phyloP scores from a whole-genome alignment of 2,113 vertebrate genomes.

The Xiphophorus maculatus region DNA sequence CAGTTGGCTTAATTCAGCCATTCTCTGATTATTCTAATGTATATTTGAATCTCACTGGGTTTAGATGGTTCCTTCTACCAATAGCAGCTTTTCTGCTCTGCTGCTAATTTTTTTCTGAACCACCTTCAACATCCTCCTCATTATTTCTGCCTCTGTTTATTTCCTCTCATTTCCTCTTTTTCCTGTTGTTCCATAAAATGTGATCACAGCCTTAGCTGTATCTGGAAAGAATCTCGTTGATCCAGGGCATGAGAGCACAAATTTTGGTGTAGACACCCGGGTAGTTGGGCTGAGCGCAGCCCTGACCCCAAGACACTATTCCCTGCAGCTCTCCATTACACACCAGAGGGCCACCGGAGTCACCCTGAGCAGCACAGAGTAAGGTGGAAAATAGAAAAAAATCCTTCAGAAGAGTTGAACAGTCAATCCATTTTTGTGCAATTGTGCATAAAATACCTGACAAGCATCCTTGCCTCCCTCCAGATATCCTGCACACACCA shows the following conservation, averaged over 20 bases:
- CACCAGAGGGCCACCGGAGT: slow-evolving; percentile 82
- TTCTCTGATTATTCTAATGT: too few relatives aligned
- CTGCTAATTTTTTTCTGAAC: slow-evolving; percentile 12
- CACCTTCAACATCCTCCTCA: slow-evolving; percentile 29
- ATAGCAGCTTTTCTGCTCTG: background rate
- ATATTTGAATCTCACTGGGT: too few relatives aligned
- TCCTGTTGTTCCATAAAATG: slow-evolving; percentile 8
- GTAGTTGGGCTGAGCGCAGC: slow-evolving; percentile 73
- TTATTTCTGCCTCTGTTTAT: slow-evolving; percentile 29
- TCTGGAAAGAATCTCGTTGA: slow-evolving; percentile 67
- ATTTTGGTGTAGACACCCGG: slow-evolving; percentile 84
- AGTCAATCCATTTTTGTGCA: background rate
- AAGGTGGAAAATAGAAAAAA: background rate
- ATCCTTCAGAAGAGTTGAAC: background rate
- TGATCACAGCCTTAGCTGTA: slow-evolving; percentile 65
- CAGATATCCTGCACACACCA: slow-evolving; percentile 80
- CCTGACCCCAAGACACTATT: slow-evolving; percentile 80
- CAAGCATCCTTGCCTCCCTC: slow-evolving; percentile 84
- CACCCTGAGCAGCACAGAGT: slow-evolving; percentile 65
- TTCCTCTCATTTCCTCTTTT: background rate
- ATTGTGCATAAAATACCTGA: slow-evolving; percentile 69
- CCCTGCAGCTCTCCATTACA: slow-evolving; percentile 80
- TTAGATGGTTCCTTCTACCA: too few relatives aligned
- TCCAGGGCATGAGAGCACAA: slow-evolving; percentile 78
- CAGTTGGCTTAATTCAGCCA: too few relatives aligned